Conservation (phyloP, 2,888 invertebrate genomes). For the Dasypolia templi region DNA sequence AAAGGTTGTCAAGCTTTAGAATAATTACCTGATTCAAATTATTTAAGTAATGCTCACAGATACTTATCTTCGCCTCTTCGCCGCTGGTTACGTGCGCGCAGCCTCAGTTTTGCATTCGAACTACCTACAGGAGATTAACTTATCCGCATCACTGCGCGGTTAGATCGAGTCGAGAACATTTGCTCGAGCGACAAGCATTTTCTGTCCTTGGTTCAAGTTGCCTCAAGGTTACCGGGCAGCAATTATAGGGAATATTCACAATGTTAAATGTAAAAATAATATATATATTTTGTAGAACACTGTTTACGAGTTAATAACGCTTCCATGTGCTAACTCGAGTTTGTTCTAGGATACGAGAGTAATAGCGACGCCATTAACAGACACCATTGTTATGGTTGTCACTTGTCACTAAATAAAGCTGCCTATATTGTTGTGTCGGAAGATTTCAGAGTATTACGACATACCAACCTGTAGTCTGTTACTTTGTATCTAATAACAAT, state of each 20-base stretch:
- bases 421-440: neutral
- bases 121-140: neutral
- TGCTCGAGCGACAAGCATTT: neutral
- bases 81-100: no score
- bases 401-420: neutral
- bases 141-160: neutral
- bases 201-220: neutral
- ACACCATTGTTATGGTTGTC: neutral
- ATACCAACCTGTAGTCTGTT: neutral
- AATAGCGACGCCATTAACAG: neutral
- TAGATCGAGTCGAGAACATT: neutral
- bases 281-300: slow-evolving; percentile 5
- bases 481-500: neutral
- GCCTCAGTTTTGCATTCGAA: neutral
- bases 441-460: neutral
- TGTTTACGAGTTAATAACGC: slow-evolving; percentile 3
- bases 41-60: neutral
- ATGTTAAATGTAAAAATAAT: neutral
- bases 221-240: neutral
- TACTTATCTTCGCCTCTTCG: neutral
- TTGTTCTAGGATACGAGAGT: slow-evolving; percentile 7
- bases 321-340: slow-evolving; percentile 16
- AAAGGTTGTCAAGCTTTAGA: neutral
- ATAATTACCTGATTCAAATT: neutral
- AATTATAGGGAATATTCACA: slow-evolving; percentile 7